These are phyloP conservation scores for Circaetus cinerascens DNA, from an alignment of 2,113 vertebrate species.

Conservation along the genomic window DNA sequence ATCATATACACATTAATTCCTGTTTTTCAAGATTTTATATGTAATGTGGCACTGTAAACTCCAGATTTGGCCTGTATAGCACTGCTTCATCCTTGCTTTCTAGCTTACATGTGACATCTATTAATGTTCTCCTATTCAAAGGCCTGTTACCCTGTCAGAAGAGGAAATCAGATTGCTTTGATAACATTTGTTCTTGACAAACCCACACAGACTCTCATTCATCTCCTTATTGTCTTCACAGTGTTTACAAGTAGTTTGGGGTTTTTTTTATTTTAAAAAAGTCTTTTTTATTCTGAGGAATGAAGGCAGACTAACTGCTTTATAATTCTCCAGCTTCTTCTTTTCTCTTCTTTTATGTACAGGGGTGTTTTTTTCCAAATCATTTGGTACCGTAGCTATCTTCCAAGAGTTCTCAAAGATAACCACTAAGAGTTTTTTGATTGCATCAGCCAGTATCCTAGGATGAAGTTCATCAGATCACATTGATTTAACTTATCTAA, in stretches of 20 bases:
- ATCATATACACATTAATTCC: background rate
- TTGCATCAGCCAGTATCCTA: background rate
- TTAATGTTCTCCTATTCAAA: background rate
- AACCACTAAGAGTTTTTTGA: background rate
- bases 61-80: background rate
- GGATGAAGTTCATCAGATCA: constrained; percentile 20
- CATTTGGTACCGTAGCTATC: background rate
- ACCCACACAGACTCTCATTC: background rate
- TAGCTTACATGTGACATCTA: background rate
- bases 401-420: background rate
- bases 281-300: background rate
- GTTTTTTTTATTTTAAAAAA: background rate
- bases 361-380: background rate
- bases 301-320: background rate
- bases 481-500: constrained; percentile 2
- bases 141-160: background rate
- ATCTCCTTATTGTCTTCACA: background rate
- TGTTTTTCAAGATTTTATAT: background rate
- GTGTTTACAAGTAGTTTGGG: background rate
- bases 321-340: background rate
- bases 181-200: background rate
- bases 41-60: background rate
- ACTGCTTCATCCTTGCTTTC: background rate
- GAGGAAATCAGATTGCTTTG: background rate
- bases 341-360: background rate